These are phyloP conservation scores for Synergus gifuensis DNA, from an alignment of 2,888 invertebrate genomes.

Conservation along the genomic window DNA sequence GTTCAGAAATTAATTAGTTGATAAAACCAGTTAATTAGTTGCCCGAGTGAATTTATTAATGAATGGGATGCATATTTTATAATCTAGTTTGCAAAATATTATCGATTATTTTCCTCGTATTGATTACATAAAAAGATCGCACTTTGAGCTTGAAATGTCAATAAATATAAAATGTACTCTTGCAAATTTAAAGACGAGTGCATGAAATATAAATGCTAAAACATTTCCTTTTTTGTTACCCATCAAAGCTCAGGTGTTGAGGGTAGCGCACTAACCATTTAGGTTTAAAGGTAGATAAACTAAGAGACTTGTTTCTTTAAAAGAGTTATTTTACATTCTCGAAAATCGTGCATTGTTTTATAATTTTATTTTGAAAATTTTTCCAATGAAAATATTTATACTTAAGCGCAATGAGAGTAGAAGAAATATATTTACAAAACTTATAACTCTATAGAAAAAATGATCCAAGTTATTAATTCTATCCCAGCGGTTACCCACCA, in stretches of 20 bases:
- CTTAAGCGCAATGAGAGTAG: too few species aligned
- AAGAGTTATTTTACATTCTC: not conserved
- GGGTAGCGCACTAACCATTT: not conserved
- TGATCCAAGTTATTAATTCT: not conserved
- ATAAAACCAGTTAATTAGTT: slow-evolving; percentile 2
- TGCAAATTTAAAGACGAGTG: not conserved
- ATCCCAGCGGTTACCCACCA: not conserved
- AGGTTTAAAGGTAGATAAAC: not conserved
- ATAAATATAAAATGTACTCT: not conserved
- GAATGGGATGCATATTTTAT: not conserved
- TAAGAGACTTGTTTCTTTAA: not conserved
- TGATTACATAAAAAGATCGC: not conserved
- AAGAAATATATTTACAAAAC: too few species aligned
- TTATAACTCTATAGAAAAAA: not conserved
- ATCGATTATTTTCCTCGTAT: not conserved
- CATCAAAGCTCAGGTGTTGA: not conserved
- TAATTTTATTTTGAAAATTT: too few species aligned
- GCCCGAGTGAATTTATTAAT: not conserved
- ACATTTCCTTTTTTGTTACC: not conserved
- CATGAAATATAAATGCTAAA: not conserved
- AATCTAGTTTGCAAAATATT: not conserved
- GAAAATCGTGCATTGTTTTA: not conserved
- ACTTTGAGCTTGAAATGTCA: not conserved
- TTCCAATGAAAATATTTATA: too few species aligned
- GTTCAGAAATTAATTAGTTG: slow-evolving; percentile 17